Conservation (phyloP, 2,113 vertebrate genomes). For the Vimba vimba region DNA sequence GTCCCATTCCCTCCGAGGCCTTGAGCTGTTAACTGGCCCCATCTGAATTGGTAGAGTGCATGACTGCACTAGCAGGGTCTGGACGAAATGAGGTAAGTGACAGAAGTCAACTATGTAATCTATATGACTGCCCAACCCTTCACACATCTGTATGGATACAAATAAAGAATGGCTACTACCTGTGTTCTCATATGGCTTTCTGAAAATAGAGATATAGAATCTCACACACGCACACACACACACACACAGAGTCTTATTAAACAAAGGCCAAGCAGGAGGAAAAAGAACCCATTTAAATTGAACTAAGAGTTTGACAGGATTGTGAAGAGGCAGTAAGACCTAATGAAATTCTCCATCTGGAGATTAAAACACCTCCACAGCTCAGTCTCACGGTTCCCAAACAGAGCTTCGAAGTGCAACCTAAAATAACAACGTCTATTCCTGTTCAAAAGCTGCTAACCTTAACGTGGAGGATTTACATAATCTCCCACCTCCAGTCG, state of each 20-base stretch:
- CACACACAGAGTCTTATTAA: not conserved
- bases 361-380: constrained; percentile 45
- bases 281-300: constrained; percentile 21
- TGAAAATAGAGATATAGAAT: constrained; percentile 16
- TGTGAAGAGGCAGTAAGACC: constrained; percentile 5
- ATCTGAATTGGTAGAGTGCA: constrained; percentile 26
- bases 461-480: constrained; percentile 39
- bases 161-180: constrained; percentile 15
- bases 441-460: constrained; percentile 13
- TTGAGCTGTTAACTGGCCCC: constrained; percentile 29
- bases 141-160: not conserved
- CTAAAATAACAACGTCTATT: constrained; percentile 41
- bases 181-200: not conserved
- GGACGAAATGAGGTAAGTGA: not conserved
- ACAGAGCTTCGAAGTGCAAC: not conserved
- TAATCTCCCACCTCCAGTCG: constrained; percentile 36
- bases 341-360: constrained; percentile 45
- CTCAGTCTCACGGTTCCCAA: not conserved
- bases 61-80: constrained; percentile 16
- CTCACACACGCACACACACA: not conserved
- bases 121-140: not conserved
- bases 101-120: constrained; percentile 30
- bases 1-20: not conserved
- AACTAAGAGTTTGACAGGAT: constrained; percentile 32
- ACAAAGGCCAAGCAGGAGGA: constrained; percentile 26